A percentile compares a stretch with the other conserved stretches of the same genome.
phyloP scores from a whole-genome alignment of 2,113 vertebrate genomes.

The Dendropsophus ebraccatus region DNA sequence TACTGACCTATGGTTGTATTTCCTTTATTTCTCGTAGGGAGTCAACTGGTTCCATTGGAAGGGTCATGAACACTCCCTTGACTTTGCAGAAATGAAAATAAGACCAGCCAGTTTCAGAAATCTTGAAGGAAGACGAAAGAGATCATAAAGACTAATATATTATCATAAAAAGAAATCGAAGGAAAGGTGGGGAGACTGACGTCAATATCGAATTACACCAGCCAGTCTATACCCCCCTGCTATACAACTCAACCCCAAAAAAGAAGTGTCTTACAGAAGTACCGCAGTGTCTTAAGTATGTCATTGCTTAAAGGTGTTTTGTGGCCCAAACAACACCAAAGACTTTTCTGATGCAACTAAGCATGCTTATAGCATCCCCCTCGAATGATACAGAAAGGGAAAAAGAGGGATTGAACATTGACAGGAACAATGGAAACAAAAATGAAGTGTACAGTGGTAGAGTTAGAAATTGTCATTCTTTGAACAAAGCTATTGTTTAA shows the following conservation, averaged over 20 bases:
- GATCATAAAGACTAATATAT: conserved; percentile 76
- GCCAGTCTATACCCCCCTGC: conserved; percentile 64
- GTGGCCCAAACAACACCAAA: conserved; percentile 72
- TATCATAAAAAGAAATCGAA: conserved; percentile 59
- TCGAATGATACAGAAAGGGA: conserved; percentile 65
- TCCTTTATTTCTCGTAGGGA: conserved; percentile 73
- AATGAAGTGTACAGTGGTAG: conserved; percentile 67
- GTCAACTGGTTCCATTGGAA: conserved; percentile 99
- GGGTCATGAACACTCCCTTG: conserved; percentile 93
- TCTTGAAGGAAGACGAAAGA: conserved; percentile 91
- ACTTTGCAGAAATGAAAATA: conserved; percentile 97
- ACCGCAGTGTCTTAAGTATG: conserved; percentile 52
- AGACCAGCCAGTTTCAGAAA: conserved; percentile 94
- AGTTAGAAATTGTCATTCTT: conserved; percentile 73
- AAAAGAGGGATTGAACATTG: conserved; percentile 59
- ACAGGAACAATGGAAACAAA: conserved; percentile 62
- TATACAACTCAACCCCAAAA: conserved; percentile 54
- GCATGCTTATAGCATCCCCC: conserved; percentile 62
- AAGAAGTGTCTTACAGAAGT: conserved; percentile 59
- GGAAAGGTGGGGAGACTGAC: conserved; percentile 26
- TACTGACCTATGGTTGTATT: background rate
- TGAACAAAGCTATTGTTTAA: conserved; percentile 70
- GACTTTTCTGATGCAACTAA: conserved; percentile 67
- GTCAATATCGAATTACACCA: conserved; percentile 51
- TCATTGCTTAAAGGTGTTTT: conserved; percentile 58